Base-by-base conservation (phyloP, 2,113 vertebrate species). In the Athene cunicularia region DNA sequence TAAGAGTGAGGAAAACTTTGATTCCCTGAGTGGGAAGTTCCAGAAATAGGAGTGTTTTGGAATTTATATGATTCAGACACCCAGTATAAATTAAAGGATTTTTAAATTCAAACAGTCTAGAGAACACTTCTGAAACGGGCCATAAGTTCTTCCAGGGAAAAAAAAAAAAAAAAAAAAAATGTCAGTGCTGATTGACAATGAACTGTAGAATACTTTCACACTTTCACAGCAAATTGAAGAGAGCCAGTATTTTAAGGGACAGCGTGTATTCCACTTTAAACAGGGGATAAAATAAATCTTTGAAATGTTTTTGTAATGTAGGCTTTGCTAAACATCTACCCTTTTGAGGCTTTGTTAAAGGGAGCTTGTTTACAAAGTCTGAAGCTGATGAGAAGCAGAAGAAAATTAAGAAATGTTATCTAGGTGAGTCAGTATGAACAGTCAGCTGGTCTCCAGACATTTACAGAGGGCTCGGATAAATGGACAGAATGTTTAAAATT, bases 381-480 rank as follows among this genome's bases (percentile, higher is more conserved):
- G 56, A 94, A 75, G 73, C 47, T 95, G 80, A 96, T 75, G 64
- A 96, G 88, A 95, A 97, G 64, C 88, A 92, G 86, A 89, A 81
- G 82, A 95, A 95, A 97, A 96, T 84, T 59, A 95, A 84, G 59
- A 93, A 96, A 92, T 86, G 8, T 63, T 95, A 91, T 80, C 56
- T 89, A 89, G 83, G 73, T 91, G 68, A 89, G 52, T 95, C 80
- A 85, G 39, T 81, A 68, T 45, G 68, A 86, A 13, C 53, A 75
- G 39, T 93, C 80, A 85, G 64, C 59, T 92, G 86, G 47, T 64
- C 52, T 84, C 80, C 88, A 94, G 86, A 81, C 60, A 41, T 84
- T 90, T 90, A 63, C 71, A 89, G 52, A 85, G 37, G 14, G 24
- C 43, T 88, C 83, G 91, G 80, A 95, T 87, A 89, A 97, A 96